Percentiles rank a stretch among this genome's conserved stretches.
These are phyloP conservation scores for Smittia aterrima DNA, from an alignment of 2,888 invertebrate genomes.

Conservation along the genomic window DNA sequence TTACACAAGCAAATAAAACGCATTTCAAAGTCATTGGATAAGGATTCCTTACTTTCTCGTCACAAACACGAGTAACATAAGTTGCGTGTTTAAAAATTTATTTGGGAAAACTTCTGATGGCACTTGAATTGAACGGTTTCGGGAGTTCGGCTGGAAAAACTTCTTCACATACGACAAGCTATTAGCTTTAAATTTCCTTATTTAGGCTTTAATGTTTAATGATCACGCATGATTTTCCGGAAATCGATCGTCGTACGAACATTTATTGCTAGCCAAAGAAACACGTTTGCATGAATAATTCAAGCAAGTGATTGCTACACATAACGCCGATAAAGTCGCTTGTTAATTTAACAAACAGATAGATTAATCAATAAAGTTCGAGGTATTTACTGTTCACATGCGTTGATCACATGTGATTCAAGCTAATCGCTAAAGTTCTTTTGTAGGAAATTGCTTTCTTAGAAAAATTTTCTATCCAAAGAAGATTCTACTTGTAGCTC, in stretches of 20 bases:
- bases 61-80: too few species aligned
- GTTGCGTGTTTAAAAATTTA: neutral
- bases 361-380: neutral
- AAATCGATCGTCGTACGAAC: constrained; percentile 27
- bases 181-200: neutral
- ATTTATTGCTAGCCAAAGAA: neutral
- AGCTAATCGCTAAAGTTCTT: too few species aligned
- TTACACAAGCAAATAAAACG: too few species aligned
- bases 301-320: neutral
- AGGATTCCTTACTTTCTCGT: too few species aligned
- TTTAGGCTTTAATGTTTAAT: neutral
- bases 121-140: neutral
- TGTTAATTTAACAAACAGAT: neutral
- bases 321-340: neutral
- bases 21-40: too few species aligned
- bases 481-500: too few species aligned
- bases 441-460: too few species aligned
- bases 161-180: too few species aligned
- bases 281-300: neutral
- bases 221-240: constrained; percentile 1
- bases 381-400: neutral
- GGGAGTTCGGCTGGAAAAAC: too few species aligned
- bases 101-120: neutral
- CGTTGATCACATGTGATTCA: too few species aligned
- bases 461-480: too few species aligned